phyloP scores from a whole-genome alignment of 2,888 invertebrate genomes.

The Microdon myrmicae region DNA sequence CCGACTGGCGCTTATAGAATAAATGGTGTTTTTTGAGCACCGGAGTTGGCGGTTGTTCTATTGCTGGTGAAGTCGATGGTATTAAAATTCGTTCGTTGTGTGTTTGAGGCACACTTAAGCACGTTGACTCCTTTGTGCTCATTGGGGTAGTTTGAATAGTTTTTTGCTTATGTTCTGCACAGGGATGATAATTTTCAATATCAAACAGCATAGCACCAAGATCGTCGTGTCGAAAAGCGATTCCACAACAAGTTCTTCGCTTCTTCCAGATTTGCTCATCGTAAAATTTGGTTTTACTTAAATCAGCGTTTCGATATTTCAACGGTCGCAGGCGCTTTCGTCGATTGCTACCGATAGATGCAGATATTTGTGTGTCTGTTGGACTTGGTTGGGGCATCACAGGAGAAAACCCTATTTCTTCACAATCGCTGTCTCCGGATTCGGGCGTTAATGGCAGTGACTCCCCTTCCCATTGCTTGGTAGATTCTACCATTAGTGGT shows the following conservation, averaged over 20 bases:
- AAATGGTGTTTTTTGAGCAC: conserved; percentile 66
- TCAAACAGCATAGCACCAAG: conserved; percentile 61
- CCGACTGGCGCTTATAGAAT: conserved; percentile 65
- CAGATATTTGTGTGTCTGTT: conserved; percentile 28
- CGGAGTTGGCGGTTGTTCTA: conserved; percentile 53
- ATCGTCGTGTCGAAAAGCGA: conserved; percentile 56
- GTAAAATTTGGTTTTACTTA: conserved; percentile 60
- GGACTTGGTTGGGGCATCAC: no score
- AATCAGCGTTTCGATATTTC: conserved; percentile 56
- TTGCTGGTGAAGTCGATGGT: conserved; percentile 19
- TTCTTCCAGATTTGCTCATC: conserved; percentile 61
- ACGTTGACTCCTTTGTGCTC: not conserved
- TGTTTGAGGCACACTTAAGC: not conserved
- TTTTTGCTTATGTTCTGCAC: conserved; percentile 58
- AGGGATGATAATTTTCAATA: conserved; percentile 59
- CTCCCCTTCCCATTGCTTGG: conserved; percentile 52
- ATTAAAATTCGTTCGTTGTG: not conserved
- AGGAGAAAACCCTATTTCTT: conserved; percentile 53
- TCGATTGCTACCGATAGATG: conserved; percentile 56
- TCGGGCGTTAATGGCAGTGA: conserved; percentile 56
- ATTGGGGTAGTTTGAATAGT: not conserved
- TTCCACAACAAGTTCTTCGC: conserved; percentile 63
- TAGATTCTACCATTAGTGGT: conserved; percentile 11
- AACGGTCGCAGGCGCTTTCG: conserved; percentile 61
- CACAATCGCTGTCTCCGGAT: conserved; percentile 58